Conservation (phyloP, 2,797 vertebrate genomes). For the Scleropages formosus region DNA sequence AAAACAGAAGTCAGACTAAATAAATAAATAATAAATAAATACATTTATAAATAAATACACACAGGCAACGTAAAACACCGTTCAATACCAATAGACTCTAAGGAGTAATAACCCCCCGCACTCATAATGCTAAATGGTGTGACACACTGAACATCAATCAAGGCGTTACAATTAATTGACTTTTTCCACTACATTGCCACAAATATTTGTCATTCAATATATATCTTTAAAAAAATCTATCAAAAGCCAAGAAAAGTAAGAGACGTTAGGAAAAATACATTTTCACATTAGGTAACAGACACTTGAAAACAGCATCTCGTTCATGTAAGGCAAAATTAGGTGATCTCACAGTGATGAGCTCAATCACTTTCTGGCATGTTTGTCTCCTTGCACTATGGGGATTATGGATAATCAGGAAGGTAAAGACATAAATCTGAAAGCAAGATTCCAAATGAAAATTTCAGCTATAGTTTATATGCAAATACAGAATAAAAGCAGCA, state of each 20-base stretch:
- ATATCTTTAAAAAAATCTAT: slow-evolving; percentile 51
- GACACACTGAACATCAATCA: slow-evolving; percentile 37
- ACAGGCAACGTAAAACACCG: slow-evolving; percentile 43
- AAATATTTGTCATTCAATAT: slow-evolving; percentile 58
- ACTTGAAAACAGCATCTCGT: slow-evolving; percentile 73
- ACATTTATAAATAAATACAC: slow-evolving; percentile 39
- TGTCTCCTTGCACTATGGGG: background rate
- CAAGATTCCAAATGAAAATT: slow-evolving; percentile 46
- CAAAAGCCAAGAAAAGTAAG: slow-evolving; percentile 66
- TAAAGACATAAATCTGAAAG: too few relatives aligned
- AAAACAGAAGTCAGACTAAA: background rate
- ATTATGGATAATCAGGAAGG: slow-evolving; percentile 42
- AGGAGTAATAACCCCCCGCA: slow-evolving; percentile 70
- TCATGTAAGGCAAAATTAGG: slow-evolving; percentile 83
- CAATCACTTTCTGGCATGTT: slow-evolving; percentile 52
- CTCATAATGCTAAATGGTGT: slow-evolving; percentile 45
- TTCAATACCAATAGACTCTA: slow-evolving; percentile 44
- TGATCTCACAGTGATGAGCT: slow-evolving; percentile 81
- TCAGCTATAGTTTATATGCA: background rate
- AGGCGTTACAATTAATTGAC: slow-evolving; percentile 54
- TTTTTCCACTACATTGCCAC: slow-evolving; percentile 65
- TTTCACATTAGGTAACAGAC: slow-evolving; percentile 60
- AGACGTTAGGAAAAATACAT: slow-evolving; percentile 66
- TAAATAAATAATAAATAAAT: slow-evolving; percentile 32
- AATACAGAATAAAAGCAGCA: slow-evolving; percentile 8